These are phyloP conservation scores for Myiopsitta monachus DNA, from an alignment of 2,113 vertebrate species.

Conservation along the genomic window DNA sequence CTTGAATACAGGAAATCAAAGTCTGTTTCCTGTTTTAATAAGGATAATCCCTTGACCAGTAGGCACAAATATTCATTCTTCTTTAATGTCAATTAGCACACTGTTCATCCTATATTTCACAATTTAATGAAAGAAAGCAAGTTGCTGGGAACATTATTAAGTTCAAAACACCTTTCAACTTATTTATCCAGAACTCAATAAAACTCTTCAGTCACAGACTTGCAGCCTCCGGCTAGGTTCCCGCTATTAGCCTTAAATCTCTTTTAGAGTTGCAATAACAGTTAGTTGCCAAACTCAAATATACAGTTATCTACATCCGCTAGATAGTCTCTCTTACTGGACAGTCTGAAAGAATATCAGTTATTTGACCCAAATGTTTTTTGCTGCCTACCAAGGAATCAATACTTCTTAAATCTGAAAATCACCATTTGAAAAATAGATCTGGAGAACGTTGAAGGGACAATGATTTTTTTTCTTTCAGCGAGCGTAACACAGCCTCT, in stretches of 20 bases:
- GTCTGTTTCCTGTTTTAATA: slow-evolving; percentile 56
- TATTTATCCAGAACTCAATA: slow-evolving; percentile 34
- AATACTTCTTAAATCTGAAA: not conserved
- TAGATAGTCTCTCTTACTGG: not conserved
- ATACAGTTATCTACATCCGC: slow-evolving; percentile 24
- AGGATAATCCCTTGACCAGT: slow-evolving; percentile 50
- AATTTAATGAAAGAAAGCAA: slow-evolving; percentile 27
- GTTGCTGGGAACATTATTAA: not conserved
- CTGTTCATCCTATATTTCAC: not conserved
- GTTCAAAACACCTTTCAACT: slow-evolving; percentile 32
- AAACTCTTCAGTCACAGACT: slow-evolving; percentile 50
- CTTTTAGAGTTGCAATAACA: slow-evolving; percentile 29
- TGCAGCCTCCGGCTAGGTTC: slow-evolving; percentile 36
- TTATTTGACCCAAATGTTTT: not conserved
- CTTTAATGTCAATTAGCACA: slow-evolving; percentile 17
- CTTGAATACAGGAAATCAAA: slow-evolving; percentile 37
- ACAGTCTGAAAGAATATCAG: not conserved
- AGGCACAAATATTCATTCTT: slow-evolving; percentile 34
- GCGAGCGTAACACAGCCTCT: not conserved
- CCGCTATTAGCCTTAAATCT: slow-evolving; percentile 37
- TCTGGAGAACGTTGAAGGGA: not conserved
- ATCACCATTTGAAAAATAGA: not conserved
- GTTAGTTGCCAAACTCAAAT: slow-evolving; percentile 7
- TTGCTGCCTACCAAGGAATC: not conserved
- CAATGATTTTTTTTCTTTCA: not conserved